Conservation (phyloP, 2,113 vertebrate genomes). For the Mus musculus region GRCm39 chr1:107239501-107240000, state of each 20-base stretch:
- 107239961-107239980: background rate
- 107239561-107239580: background rate
- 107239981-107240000: background rate
- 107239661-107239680: no score
- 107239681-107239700: no score
- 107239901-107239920: background rate
- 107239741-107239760: no score
- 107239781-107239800: background rate
- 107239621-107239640: no score
- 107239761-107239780: background rate
- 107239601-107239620: background rate
- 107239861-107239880: background rate
- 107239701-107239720: no score
- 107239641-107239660: no score
- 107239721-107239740: no score
- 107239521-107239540: background rate
- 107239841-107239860: background rate
- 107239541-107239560: background rate
- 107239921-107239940: background rate
- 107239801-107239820: background rate
- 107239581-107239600: background rate
- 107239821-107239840: background rate
- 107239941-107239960: background rate
- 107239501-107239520: background rate
- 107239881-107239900: background rate